A percentile compares a stretch with the other conserved stretches of the same genome.
phyloP scores from a whole-genome alignment of 30 jellyfish, hydroid and myxozoan genomes.

The Chrysaora quinquecirrha region DNA sequence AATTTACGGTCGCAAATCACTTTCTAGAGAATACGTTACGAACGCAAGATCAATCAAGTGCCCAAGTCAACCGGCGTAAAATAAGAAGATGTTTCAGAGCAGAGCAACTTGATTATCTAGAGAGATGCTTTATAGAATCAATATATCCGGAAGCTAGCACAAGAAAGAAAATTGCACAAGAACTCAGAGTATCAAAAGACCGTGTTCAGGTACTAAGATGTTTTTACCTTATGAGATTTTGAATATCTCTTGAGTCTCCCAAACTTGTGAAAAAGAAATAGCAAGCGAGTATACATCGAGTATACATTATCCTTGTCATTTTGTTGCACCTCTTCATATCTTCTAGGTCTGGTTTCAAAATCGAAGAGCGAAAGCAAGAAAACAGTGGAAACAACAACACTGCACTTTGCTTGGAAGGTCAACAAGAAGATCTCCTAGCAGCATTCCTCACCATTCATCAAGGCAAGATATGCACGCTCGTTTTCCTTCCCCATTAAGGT shows the following conservation, averaged over 20 bases:
- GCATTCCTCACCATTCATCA: conserved; percentile 6
- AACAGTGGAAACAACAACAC: conserved; percentile 68
- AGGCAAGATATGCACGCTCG: conserved; percentile 29
- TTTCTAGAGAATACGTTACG: no score
- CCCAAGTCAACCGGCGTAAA: conserved; percentile 30
- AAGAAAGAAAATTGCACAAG: conserved; percentile 66
- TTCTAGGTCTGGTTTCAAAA: conserved; percentile 76
- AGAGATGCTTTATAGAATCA: conserved; percentile 66
- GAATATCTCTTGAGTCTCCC: no score
- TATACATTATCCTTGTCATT: no score
- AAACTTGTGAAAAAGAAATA: no score
- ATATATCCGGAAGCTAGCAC: conserved; percentile 64
- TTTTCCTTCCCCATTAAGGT: conserved; percentile 24
- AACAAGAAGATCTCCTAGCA: conserved; percentile 17
- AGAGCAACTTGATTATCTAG: conserved; percentile 58
- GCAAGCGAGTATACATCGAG: no score
- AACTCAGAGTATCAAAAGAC: conserved; percentile 53
- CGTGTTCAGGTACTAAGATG: conserved; percentile 53
- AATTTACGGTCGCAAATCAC: no score
- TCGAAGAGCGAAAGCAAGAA: conserved; percentile 68
- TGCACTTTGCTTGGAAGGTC: conserved; percentile 13
- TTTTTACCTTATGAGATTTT: no score
- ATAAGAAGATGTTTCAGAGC: conserved; percentile 57
- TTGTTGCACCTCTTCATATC: no score
- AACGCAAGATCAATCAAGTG: background rate